Evolutionary conservation across 1,140 invertebrate species (phyloP), one percentile per base, ranked within the genome.

Genomic region (Sarcophaga peregrina): DNA sequence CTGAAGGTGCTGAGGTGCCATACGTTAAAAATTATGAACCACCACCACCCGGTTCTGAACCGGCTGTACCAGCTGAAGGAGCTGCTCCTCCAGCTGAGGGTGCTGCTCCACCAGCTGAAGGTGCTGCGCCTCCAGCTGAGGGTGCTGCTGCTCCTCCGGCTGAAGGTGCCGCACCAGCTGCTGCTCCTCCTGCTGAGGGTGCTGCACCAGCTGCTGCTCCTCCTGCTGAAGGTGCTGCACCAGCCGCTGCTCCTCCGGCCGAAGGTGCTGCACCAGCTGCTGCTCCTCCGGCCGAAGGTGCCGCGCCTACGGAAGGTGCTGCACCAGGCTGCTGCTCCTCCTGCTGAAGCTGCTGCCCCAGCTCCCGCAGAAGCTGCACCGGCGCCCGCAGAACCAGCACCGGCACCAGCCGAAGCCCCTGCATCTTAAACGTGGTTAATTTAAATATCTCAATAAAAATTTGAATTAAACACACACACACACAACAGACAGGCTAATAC

Each of bases 1-100:
- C 90, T 83, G 91, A 91, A 86, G 90, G 90, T 75, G 90, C 91
- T 85, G 88, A 90, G 85, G 90, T 87, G 85, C 90, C 85, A 68
- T 91, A 85, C 84, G 88, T 86, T 84, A 91, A 90, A 87, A 90
- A 87, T 85, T 90, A 90, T 81, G 88, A 88, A 82, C 85, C 87
- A 85, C 89, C 91, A 86, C 90, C 91, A 86, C 86, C 87, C 81
- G 91, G 89, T 83, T 86, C 89, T 17, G 90, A 91, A 88, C 88
- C 86, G 11, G 89, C 91, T 20, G 86, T 91, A 82, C 86, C 90
- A 7, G 86, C 89, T 83, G 88, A 86, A 25, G 87, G 86, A 48
- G 84, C 87, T 52, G 84, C 87, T 8, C 84, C 88, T 52, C 86
- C 90, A 73, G 86, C 89, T 20, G 83, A 87, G 8, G 86, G 86